Conservation (phyloP, 2,797 vertebrate genomes). For the Enteromius paludinosus region DNA sequence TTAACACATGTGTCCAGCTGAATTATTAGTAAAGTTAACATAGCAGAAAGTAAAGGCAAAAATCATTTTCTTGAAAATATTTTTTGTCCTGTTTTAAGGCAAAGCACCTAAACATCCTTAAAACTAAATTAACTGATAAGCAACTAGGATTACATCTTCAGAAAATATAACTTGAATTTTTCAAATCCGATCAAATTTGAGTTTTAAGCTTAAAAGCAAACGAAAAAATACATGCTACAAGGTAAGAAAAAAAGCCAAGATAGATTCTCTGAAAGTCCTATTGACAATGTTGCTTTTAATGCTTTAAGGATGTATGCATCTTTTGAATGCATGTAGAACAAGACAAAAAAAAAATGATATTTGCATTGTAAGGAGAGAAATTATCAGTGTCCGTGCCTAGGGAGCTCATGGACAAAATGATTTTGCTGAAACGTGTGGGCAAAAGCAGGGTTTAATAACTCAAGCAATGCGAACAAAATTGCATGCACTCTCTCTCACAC, state of each 20-base stretch:
- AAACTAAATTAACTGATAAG: not conserved
- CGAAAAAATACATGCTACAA: not conserved
- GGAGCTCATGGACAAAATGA: conserved; percentile 19
- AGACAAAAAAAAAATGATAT: not conserved
- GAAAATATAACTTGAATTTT: not conserved
- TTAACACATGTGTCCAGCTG: not conserved
- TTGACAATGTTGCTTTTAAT: not conserved
- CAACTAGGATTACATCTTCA: not conserved
- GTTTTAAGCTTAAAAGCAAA: not conserved
- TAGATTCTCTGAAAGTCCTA: not conserved
- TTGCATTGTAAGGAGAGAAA: not conserved
- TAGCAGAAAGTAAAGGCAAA: conserved; percentile 1
- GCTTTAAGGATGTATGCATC: conserved; percentile 10
- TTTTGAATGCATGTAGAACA: not conserved
- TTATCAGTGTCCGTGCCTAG: not conserved
- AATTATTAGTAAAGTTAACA: conserved; percentile 4
- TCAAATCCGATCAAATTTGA: not conserved
- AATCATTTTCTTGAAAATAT: conserved; percentile 1
- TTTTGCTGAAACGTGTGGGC: conserved; percentile 54
- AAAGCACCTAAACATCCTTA: conserved; percentile 12
- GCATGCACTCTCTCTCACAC: conserved; percentile 19
- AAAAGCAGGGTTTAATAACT: conserved; percentile 31
- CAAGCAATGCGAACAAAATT: conserved; percentile 28
- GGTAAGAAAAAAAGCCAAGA: not conserved
- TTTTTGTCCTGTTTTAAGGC: not conserved